Conservation (phyloP, 64 coral and sea anemone genomes). For the Acropora yongei region DNA sequence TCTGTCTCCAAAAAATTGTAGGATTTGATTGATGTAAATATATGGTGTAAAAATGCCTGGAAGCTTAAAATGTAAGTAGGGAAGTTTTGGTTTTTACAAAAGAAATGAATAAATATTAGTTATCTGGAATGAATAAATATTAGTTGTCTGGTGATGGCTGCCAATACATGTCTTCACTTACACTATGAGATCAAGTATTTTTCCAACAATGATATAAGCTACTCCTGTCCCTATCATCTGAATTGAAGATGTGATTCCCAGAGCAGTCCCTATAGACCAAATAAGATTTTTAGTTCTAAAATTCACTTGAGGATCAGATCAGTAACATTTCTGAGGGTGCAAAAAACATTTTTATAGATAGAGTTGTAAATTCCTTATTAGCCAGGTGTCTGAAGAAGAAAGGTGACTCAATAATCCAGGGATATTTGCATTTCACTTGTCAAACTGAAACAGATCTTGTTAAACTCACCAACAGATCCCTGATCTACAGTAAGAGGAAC, state of each 20-base stretch:
- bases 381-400: background rate
- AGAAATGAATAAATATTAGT: too few relatives aligned
- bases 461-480: conserved; percentile 69
- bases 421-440: background rate
- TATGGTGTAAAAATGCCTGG: too few relatives aligned
- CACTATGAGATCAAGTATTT: conserved; percentile 80
- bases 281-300: background rate
- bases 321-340: too few relatives aligned
- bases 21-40: too few relatives aligned
- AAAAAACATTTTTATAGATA: too few relatives aligned
- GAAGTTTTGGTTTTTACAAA: too few relatives aligned
- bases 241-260: conserved; percentile 85
- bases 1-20: too few relatives aligned
- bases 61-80: too few relatives aligned
- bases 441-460: background rate
- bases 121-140: too few relatives aligned
- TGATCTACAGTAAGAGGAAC: conserved; percentile 82
- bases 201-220: conserved; percentile 83
- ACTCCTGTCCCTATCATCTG: conserved; percentile 97
- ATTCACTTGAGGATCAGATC: too few relatives aligned
- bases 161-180: conserved; percentile 1
- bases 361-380: too few relatives aligned
- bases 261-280: conserved; percentile 58
- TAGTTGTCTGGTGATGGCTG: too few relatives aligned
- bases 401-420: background rate